Evolutionary conservation across 2,888 invertebrate genomes (phyloP).

Genomic region (Fragum whitleyi): DNA sequence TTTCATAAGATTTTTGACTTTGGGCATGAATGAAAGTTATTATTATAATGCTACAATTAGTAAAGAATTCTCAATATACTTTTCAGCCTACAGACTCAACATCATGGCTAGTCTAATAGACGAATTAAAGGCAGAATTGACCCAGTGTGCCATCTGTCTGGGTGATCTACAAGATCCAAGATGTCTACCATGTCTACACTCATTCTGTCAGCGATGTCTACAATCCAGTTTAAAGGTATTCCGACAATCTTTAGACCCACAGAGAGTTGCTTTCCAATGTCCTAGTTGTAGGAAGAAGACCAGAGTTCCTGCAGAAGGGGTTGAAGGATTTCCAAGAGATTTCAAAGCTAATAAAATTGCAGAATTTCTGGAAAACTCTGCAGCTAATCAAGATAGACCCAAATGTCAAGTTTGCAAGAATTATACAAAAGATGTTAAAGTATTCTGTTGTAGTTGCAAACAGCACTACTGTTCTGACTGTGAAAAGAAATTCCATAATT

Average conservation of each 20-base stretch:
- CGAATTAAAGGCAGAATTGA: slow-evolving; percentile 39
- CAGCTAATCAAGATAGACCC: background rate
- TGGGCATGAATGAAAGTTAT: too few relatives aligned
- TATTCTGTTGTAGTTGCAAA: slow-evolving; percentile 62
- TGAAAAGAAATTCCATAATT: slow-evolving; percentile 31
- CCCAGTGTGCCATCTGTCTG: slow-evolving; percentile 68
- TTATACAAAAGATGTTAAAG: slow-evolving; percentile 17
- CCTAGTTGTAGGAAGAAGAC: slow-evolving; percentile 62
- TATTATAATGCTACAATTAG: background rate
- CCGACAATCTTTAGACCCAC: background rate
- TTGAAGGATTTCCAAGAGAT: slow-evolving; percentile 64
- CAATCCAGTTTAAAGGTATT: slow-evolving; percentile 55
- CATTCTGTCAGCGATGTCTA: slow-evolving; percentile 66
- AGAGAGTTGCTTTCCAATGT: slow-evolving; percentile 53
- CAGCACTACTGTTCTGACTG: slow-evolving; percentile 61
- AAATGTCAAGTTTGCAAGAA: slow-evolving; percentile 54
- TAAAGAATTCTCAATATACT: background rate
- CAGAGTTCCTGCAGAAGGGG: slow-evolving; percentile 42
- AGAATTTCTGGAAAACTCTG: slow-evolving; percentile 43
- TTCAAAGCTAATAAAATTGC: slow-evolving; percentile 61
- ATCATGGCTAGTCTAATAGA: background rate
- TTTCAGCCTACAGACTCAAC: background rate
- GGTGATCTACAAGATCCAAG: slow-evolving; percentile 55
- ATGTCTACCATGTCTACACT: slow-evolving; percentile 66
- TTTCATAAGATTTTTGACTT: background rate